Conservation (phyloP, 2,113 vertebrate genomes). For the Hemiscyllium ocellatum region DNA sequence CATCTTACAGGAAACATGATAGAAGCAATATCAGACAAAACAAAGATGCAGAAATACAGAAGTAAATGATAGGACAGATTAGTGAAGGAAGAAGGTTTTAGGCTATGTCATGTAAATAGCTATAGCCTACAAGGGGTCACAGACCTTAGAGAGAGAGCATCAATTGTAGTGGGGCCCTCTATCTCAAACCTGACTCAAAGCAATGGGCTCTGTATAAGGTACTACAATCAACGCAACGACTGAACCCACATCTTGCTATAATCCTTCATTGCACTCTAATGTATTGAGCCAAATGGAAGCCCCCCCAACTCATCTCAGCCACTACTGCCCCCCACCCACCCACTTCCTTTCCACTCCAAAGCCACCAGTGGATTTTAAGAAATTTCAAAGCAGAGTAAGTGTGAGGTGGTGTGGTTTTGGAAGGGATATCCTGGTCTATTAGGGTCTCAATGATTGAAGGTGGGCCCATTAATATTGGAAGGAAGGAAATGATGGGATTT, state of each 20-base stretch:
- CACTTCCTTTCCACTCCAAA: no score
- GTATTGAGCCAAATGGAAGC: background rate
- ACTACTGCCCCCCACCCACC: no score
- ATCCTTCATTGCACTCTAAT: no score
- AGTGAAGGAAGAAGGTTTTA: background rate
- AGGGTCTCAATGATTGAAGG: background rate
- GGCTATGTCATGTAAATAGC: no score
- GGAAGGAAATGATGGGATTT: background rate
- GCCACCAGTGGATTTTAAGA: background rate
- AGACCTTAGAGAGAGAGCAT: background rate
- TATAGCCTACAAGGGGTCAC: background rate
- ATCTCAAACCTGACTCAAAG: no score
- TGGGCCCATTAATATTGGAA: background rate
- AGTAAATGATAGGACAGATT: background rate
- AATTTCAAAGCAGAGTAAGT: background rate
- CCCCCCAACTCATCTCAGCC: no score
- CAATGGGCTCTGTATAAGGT: no score
- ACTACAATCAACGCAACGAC: background rate
- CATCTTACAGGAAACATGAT: background rate
- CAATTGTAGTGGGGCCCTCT: no score
- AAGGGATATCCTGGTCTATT: background rate
- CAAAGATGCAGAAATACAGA: background rate
- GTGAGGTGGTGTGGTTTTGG: background rate
- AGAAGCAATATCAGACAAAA: background rate
- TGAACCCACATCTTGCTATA: no score